A percentile compares a stretch with the other conserved stretches of the same genome.
phyloP scores from a whole-genome alignment of 2,113 vertebrate genomes.

The Terrapene triunguis region DNA sequence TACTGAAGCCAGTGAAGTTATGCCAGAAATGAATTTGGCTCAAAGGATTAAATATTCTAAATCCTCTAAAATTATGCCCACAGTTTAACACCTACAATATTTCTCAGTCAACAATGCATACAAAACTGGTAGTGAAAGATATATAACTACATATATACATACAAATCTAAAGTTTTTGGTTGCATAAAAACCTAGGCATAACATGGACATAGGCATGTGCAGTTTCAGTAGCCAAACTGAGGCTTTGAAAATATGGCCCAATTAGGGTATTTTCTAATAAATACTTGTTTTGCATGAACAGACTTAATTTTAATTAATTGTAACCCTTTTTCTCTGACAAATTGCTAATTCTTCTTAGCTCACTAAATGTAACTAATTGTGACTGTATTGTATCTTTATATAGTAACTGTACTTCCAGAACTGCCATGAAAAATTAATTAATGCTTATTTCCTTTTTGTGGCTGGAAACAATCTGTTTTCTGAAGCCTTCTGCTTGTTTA shows the following conservation, averaged over 20 bases:
- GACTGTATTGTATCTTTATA: neutral
- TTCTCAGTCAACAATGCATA: neutral
- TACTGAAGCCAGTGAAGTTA: neutral
- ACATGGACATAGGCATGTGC: neutral
- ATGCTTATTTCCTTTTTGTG: neutral
- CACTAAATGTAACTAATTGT: neutral
- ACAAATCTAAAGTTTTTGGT: neutral
- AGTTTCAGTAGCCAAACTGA: neutral
- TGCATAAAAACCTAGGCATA: neutral
- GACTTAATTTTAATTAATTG: neutral
- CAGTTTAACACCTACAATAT: neutral
- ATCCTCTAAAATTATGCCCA: neutral
- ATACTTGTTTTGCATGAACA: neutral
- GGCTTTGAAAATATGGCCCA: neutral
- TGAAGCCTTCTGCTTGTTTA: accelerated
- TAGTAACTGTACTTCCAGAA: neutral
- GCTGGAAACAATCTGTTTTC: neutral
- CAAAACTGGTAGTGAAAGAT: neutral
- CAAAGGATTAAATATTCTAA: neutral
- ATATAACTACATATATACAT: neutral
- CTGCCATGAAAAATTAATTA: neutral
- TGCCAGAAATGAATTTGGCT: neutral
- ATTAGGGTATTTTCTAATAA: neutral
- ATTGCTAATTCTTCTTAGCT: neutral
- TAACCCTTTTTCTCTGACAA: neutral